A percentile compares a stretch with the other conserved stretches of the same genome.
Evolutionary conservation across 2,113 vertebrate species (phyloP).

Genomic region (Corythaixoides concolor): DNA sequence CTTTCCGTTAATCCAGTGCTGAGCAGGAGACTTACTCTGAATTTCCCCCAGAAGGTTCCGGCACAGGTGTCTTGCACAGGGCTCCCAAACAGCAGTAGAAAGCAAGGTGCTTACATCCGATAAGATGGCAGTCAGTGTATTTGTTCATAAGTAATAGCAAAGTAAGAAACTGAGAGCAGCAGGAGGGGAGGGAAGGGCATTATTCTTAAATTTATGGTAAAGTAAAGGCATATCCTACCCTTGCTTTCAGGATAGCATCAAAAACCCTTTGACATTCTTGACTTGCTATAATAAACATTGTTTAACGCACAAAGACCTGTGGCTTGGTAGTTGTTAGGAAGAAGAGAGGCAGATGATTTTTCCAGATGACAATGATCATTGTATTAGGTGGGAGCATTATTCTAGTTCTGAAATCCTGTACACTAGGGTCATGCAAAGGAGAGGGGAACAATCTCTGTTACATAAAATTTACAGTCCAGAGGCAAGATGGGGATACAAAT

Average conservation of each 20-base stretch:
- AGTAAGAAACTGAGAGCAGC: background rate
- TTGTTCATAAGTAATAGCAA: background rate
- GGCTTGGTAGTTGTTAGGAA: background rate
- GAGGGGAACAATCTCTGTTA: background rate
- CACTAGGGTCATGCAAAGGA: background rate
- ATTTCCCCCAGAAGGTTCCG: background rate
- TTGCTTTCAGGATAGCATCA: background rate
- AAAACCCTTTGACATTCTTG: background rate
- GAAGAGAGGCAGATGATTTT: slow-evolving; percentile 1
- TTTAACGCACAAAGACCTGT: slow-evolving; percentile 1
- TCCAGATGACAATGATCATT: slow-evolving; percentile 5
- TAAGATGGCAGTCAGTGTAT: background rate
- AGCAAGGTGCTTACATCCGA: background rate
- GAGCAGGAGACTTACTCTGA: background rate
- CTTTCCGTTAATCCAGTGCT: background rate
- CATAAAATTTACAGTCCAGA: background rate
- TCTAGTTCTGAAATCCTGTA: slow-evolving; percentile 17
- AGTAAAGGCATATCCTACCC: background rate
- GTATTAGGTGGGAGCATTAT: background rate
- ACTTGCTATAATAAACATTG: background rate
- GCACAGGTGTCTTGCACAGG: background rate
- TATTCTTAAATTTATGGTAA: background rate
- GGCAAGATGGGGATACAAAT: background rate
- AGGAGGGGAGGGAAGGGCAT: background rate
- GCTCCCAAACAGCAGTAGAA: background rate